A percentile compares a stretch with the other conserved stretches of the same genome.
Evolutionary conservation across 1,140 invertebrate genomes (phyloP).

Genomic region (Drosophila santomea): DNA sequence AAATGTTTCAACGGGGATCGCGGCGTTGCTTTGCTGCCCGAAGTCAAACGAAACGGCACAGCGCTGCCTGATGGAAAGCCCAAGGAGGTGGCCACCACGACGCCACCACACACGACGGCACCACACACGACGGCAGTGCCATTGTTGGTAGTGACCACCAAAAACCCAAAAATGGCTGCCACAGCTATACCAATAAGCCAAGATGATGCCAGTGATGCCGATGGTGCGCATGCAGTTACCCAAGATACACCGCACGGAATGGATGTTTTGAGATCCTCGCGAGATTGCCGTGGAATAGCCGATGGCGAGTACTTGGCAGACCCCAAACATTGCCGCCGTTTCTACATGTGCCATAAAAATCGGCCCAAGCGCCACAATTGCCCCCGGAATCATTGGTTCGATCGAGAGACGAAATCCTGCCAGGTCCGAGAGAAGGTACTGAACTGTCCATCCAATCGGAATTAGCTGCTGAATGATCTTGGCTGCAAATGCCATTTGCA

Average conservation of each 20-base stretch:
- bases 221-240: background rate
- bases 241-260: background rate
- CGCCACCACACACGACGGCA: background rate
- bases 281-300: conserved; percentile 41
- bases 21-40: background rate
- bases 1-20: conserved; percentile 58
- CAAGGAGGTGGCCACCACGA: background rate
- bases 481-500: too few species aligned
- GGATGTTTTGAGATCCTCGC: conserved; percentile 4
- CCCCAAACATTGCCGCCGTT: conserved; percentile 52
- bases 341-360: conserved; percentile 47
- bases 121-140: background rate
- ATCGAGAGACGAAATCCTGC: conserved; percentile 42
- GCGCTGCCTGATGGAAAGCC: background rate
- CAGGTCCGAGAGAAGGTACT: background rate
- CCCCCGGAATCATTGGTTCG: conserved; percentile 53
- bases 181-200: too few species aligned
- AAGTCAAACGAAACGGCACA: background rate
- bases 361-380: conserved; percentile 41
- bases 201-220: background rate
- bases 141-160: background rate
- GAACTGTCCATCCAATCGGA: background rate
- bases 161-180: background rate
- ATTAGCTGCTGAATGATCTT: background rate
- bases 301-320: conserved; percentile 48